These are phyloP conservation scores for Channa striata DNA, from an alignment of 2,797 vertebrate genomes.

Conservation along the genomic window DNA sequence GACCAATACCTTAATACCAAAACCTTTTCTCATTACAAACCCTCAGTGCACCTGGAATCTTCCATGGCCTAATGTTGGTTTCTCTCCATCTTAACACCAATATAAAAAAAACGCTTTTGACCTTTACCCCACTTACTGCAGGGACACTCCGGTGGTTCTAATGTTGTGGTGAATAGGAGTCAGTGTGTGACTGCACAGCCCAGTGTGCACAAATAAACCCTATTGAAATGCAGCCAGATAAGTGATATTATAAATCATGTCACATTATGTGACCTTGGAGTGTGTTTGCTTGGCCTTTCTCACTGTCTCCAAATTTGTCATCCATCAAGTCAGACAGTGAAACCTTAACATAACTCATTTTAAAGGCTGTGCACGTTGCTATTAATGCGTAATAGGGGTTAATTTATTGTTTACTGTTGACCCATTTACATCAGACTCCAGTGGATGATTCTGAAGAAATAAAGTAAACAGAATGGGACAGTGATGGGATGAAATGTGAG, in stretches of 20 bases:
- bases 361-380: background rate
- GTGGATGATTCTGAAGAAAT: no score
- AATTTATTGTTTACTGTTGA: background rate
- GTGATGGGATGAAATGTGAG: no score
- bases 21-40: background rate
- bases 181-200: no score
- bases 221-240: background rate
- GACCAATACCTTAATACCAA: no score
- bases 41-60: background rate
- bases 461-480: no score
- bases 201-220: background rate
- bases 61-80: background rate
- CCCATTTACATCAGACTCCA: no score
- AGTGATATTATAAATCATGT: background rate
- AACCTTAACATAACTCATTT: no score
- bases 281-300: no score
- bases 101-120: background rate
- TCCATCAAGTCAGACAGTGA: no score
- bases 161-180: no score
- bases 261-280: background rate
- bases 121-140: background rate
- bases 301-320: no score
- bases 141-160: background rate
- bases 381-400: background rate
- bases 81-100: background rate